Percentiles rank a stretch among this genome's conserved stretches.
Evolutionary conservation across 2,797 vertebrate genomes (phyloP).

Genomic region (Fistularia tabacaria): DNA sequence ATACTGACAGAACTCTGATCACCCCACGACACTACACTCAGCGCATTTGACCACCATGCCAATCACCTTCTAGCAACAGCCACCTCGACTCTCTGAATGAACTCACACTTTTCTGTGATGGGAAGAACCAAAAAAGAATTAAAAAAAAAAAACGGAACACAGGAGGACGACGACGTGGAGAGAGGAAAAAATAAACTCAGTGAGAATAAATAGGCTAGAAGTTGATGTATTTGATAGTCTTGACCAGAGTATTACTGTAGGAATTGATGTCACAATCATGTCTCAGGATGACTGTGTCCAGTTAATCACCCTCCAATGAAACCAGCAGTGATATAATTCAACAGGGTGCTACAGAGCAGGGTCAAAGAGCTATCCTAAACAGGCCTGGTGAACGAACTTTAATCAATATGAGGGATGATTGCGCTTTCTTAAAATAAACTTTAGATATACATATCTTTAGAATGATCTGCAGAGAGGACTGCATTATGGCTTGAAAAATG

Average conservation of each 20-base stretch:
- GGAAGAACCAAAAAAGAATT: no score
- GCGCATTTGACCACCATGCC: slow-evolving; percentile 37
- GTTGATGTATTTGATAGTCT: slow-evolving; percentile 16
- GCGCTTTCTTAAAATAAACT: slow-evolving; percentile 32
- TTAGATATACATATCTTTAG: slow-evolving; percentile 25
- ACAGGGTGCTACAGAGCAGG: slow-evolving; percentile 70
- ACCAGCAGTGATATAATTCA: slow-evolving; percentile 68
- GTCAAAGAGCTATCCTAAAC: slow-evolving; percentile 32
- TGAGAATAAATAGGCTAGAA: slow-evolving; percentile 8
- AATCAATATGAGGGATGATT: slow-evolving; percentile 10
- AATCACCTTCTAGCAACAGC: slow-evolving; percentile 35
- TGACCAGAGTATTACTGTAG: slow-evolving; percentile 35
- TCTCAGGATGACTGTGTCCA: slow-evolving; percentile 70
- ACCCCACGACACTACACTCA: slow-evolving; percentile 14
- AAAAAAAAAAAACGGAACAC: no score
- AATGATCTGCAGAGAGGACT: slow-evolving; percentile 30
- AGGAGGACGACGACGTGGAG: no score
- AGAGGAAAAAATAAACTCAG: no score
- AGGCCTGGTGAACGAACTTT: slow-evolving; percentile 12
- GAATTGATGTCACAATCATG: slow-evolving; percentile 63
- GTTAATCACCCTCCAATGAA: slow-evolving; percentile 62
- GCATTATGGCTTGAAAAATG: slow-evolving; percentile 48
- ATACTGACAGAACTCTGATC: neutral
- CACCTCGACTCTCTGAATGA: slow-evolving; percentile 30
- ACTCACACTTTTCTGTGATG: slow-evolving; percentile 23